Evolutionary conservation across 2,797 vertebrate species (phyloP), one percentile per base, ranked within the genome.

Genomic region (Peromyscus nudipes): DNA sequence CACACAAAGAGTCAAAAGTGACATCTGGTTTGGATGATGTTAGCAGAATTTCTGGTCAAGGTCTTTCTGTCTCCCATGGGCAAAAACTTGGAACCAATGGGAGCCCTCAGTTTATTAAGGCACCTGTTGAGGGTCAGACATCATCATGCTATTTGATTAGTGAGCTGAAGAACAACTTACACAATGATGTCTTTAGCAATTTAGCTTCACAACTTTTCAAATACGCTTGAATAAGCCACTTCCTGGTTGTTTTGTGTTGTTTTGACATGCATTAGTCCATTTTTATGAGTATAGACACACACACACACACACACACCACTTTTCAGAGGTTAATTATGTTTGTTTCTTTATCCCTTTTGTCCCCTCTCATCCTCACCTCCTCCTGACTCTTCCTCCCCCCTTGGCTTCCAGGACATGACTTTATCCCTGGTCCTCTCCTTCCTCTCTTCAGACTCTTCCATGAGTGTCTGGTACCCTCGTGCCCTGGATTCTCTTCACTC

Each of bases 1-100:
- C 83, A 81, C 82, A 49, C 43, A 80, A 89, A 67, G 64, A 91
- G 69, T 82, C 79, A 84, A 83, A 80, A 77, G 37, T 77, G 71
- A 46, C 55, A 64, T 89, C 80, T 40, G 10, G 34, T 86, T 92
- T 80, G n/a, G 27, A 60, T 76, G 89, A 88, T n/a, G 80, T 55
- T 52, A 80, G 79, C 46, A 64, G 34, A 87, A 91, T 17, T 96
- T 46, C 4, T 23, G 34, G 27, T n/a, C 65, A 21, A 91, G 80
- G 55, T 65, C 57, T 88, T 85, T 92, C 62, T 82, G 14, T 62
- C 60, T 95, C 79, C 23, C 67, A 55, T 79, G 94, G 57, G 83
- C n/a, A 85, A 89, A 96, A 76, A 23, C 21, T 64, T 89, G 73
- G 12, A 83, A 80, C 60, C 16, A 21, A 1, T 40, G 10, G 21